Conservation (phyloP, 2,797 vertebrate genomes). For the Micropoecilia bifurca region DNA sequence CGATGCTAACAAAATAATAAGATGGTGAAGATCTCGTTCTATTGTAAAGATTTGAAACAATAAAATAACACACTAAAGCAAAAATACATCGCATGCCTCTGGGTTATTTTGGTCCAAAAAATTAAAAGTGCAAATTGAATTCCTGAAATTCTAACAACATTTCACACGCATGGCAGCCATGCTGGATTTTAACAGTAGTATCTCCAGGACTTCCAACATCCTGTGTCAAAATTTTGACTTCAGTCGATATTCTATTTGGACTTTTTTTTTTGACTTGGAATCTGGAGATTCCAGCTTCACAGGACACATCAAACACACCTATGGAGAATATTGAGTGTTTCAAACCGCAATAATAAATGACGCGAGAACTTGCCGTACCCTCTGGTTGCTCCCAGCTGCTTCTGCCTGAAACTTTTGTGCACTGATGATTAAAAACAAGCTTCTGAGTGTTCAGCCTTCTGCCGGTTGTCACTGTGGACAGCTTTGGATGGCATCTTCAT, state of each 20-base stretch:
- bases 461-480: background rate
- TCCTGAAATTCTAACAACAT: background rate
- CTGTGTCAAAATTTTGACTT: background rate
- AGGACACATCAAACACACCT: background rate
- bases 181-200: no score
- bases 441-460: background rate
- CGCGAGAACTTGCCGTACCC: background rate
- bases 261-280: background rate
- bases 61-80: background rate
- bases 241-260: background rate
- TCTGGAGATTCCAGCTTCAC: background rate
- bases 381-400: background rate
- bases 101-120: background rate
- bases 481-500: background rate
- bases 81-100: background rate
- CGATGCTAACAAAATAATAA: background rate
- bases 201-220: background rate
- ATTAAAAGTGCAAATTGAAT: background rate
- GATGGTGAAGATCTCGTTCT: background rate
- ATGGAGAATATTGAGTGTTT: background rate
- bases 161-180: background rate
- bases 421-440: conserved; percentile 5
- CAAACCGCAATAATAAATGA: background rate
- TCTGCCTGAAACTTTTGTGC: background rate
- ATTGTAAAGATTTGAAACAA: background rate